These are phyloP conservation scores for Antechinus stuartii DNA, from an alignment of 2,113 vertebrate genomes.

Conservation along the genomic window DNA sequence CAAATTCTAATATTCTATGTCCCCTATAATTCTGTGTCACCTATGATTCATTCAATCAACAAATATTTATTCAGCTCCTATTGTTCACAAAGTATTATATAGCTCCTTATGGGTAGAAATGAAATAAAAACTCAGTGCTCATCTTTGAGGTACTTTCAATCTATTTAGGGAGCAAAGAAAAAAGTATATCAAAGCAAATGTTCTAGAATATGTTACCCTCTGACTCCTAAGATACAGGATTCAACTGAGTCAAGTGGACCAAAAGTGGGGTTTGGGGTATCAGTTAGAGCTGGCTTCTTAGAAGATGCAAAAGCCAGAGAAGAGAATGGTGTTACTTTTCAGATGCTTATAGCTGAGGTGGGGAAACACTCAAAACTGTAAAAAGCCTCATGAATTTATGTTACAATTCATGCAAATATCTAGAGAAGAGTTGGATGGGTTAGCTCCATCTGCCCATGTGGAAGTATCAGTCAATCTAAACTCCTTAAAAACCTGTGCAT, in stretches of 20 bases:
- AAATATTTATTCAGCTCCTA: neutral
- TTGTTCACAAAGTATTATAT: neutral
- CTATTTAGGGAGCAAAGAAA: neutral
- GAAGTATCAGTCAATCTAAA: neutral
- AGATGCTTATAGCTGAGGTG: neutral
- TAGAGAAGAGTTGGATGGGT: no score
- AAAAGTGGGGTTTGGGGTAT: neutral
- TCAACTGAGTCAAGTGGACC: neutral
- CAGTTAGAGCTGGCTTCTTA: neutral
- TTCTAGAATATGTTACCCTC: neutral
- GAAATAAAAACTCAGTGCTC: neutral
- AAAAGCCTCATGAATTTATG: neutral
- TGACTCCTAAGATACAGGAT: neutral
- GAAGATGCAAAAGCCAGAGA: neutral
- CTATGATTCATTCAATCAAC: neutral
- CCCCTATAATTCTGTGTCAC: neutral
- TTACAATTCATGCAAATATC: neutral
- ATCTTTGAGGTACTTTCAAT: neutral
- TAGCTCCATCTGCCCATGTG: neutral
- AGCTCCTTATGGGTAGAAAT: neutral
- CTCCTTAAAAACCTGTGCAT: neutral
- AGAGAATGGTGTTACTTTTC: neutral
- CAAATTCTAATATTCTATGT: no score
- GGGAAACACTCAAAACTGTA: neutral
- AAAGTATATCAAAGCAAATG: neutral